Percentiles rank a stretch among this genome's conserved stretches.
These are phyloP conservation scores for Nothocercus julius DNA, from an alignment of 2,113 vertebrate species.

Conservation along the genomic window DNA sequence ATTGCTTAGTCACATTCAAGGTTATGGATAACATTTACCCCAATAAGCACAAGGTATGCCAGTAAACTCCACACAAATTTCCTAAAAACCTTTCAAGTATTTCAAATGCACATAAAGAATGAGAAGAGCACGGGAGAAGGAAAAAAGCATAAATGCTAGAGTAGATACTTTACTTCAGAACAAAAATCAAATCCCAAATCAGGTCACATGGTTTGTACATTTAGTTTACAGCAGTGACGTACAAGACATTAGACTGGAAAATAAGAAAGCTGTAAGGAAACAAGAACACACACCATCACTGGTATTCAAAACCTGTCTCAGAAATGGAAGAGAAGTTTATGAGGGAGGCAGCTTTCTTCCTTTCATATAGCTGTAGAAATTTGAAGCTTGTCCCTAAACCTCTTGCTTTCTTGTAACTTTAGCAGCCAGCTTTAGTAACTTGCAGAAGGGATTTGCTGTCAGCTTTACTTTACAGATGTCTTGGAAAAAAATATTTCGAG, in stretches of 20 bases:
- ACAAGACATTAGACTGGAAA: background rate
- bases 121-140: background rate
- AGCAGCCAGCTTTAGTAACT: background rate
- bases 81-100: background rate
- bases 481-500: background rate
- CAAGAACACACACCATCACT: fast-evolving
- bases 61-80: background rate
- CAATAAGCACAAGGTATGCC: background rate
- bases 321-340: background rate
- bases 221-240: background rate
- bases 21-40: background rate
- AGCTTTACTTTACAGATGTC: background rate
- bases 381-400: background rate
- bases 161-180: background rate
- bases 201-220: background rate
- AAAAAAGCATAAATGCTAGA: background rate
- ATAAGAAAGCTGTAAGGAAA: background rate
- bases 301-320: background rate
- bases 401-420: background rate
- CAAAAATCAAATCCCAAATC: background rate
- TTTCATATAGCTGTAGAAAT: background rate
- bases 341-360: background rate
- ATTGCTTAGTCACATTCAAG: background rate
- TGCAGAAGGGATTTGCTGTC: background rate
- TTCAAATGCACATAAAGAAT: fast-evolving